phyloP scores from a whole-genome alignment of 2,888 invertebrate genomes.

The Acleris literana region DNA sequence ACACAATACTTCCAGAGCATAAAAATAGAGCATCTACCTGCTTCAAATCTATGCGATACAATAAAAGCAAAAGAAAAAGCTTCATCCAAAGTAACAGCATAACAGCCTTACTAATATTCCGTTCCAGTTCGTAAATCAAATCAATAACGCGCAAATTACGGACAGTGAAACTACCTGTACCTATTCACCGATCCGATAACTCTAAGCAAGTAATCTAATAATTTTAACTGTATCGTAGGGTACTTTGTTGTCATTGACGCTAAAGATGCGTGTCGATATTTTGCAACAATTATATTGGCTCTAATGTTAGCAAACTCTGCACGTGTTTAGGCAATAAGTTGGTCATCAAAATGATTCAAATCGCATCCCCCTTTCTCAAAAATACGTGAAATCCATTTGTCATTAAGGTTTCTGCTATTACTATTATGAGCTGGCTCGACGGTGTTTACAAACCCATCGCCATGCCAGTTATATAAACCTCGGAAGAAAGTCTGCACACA shows the following conservation, averaged over 20 bases:
- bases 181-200: no score
- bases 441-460: constrained; percentile 55
- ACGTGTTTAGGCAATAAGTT: background rate
- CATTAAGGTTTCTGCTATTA: constrained; percentile 54
- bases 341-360: constrained; percentile 24
- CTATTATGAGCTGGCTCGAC: constrained; percentile 52
- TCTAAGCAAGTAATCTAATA: no score
- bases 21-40: constrained; percentile 9
- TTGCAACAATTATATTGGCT: no score
- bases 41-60: background rate
- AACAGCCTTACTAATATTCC: no score
- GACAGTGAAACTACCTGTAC: no score
- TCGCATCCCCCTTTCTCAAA: constrained; percentile 16
- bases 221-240: no score
- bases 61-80: no score
- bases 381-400: constrained; percentile 40
- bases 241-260: no score
- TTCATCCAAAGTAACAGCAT: no score
- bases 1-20: background rate
- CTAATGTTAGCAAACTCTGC: background rate
- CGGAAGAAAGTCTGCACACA: constrained; percentile 58
- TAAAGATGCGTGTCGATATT: no score
- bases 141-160: no score
- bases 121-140: no score
- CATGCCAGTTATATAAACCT: constrained; percentile 51